Evolutionary conservation across 2,797 vertebrate species (phyloP).

Genomic region (Hylomyscus alleni): DNA sequence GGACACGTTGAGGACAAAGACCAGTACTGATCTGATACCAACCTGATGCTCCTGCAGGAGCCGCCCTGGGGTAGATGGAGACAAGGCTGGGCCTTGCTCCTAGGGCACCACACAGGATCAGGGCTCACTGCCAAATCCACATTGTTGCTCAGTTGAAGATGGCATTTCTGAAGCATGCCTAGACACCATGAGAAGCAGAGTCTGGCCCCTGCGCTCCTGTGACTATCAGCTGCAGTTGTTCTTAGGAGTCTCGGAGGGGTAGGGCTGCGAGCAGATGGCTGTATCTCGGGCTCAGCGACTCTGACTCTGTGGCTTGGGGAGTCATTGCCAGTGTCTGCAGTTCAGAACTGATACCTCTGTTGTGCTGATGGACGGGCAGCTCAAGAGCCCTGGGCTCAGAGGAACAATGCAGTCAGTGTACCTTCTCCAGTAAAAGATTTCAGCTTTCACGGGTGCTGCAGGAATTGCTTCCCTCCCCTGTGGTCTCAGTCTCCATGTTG

Average conservation of each 20-base stretch:
- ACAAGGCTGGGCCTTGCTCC: neutral
- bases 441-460: accelerated
- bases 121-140: accelerated
- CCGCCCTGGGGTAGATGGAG: no score
- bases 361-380: neutral
- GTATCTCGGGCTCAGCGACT: neutral
- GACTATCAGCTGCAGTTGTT: neutral
- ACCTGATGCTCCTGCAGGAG: neutral
- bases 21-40: neutral
- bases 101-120: accelerated
- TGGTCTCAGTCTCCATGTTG: neutral
- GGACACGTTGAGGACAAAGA: neutral
- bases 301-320: neutral
- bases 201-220: no score
- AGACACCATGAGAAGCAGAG: accelerated
- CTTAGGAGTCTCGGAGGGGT: neutral
- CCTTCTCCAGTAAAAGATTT: neutral
- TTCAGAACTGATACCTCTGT: neutral
- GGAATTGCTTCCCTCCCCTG: no score
- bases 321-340: neutral
- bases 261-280: accelerated
- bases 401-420: neutral
- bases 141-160: accelerated
- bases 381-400: neutral
- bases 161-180: neutral